A percentile compares a stretch with the other conserved stretches of the same genome.
Evolutionary conservation across 2,888 invertebrate genomes (phyloP).

Genomic region (Ganaspis brasiliensis): DNA sequence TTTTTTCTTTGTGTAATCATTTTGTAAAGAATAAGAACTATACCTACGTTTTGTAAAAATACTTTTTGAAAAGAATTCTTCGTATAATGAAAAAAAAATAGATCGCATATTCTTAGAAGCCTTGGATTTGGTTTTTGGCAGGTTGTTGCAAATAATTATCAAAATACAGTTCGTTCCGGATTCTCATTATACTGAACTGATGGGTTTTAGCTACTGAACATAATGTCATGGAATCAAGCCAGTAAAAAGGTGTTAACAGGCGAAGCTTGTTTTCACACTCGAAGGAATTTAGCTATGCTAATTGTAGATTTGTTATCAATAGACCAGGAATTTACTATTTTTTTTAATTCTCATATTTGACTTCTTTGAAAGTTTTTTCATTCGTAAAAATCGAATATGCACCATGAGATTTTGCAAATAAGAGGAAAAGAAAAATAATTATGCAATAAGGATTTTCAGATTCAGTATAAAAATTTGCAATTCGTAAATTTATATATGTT

Average conservation of each 20-base stretch:
- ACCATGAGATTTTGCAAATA: no score
- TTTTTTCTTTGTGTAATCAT: neutral
- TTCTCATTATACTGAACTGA: conserved; percentile 22
- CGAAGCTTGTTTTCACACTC: conserved; percentile 26
- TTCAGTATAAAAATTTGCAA: no score
- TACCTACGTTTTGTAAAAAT: no score
- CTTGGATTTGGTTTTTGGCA: conserved; percentile 15
- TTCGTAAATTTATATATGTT: no score
- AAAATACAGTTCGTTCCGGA: neutral
- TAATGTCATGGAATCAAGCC: conserved; percentile 35
- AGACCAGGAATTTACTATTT: neutral
- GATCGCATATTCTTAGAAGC: conserved; percentile 12
- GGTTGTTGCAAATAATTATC: conserved; percentile 12
- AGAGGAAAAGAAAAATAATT: no score
- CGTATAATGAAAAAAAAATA: neutral
- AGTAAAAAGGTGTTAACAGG: conserved; percentile 45
- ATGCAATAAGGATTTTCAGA: no score
- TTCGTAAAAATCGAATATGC: no score
- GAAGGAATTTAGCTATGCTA: conserved; percentile 39
- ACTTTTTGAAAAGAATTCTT: neutral
- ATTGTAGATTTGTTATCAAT: conserved; percentile 14
- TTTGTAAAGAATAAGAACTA: no score
- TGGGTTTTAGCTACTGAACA: conserved; percentile 5
- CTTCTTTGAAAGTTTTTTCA: no score
- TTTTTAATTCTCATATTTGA: neutral